These are phyloP conservation scores for Genyomyrus donnyi DNA, from an alignment of 2,113 vertebrate genomes.

Conservation along the genomic window DNA sequence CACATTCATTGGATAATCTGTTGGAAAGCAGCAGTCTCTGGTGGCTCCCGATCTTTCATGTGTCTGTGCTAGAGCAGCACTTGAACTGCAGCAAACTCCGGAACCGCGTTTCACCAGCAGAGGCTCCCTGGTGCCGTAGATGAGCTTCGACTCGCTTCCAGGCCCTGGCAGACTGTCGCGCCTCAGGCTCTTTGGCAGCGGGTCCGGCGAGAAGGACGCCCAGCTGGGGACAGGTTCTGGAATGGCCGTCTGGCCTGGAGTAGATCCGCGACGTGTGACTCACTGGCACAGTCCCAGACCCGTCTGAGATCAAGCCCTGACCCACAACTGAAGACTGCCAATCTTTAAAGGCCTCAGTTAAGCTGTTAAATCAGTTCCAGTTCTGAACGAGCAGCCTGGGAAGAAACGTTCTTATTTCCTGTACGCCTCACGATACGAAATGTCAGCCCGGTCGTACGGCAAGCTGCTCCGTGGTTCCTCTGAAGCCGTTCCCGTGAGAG, in stretches of 20 bases:
- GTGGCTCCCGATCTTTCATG: not conserved
- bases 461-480: not conserved
- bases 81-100: not conserved
- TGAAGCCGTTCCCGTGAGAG: not conserved
- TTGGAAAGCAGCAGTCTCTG: not conserved
- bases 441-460: not conserved
- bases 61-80: not conserved
- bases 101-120: not conserved
- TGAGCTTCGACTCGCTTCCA: not conserved
- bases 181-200: not conserved
- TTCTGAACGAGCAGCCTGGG: not conserved
- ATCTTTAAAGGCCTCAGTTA: not conserved
- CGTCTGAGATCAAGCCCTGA: constrained; percentile 1
- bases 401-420: not conserved
- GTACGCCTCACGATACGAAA: not conserved
- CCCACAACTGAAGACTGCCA: not conserved
- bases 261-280: not conserved
- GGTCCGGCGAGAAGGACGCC: not conserved
- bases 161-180: not conserved
- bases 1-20: not conserved
- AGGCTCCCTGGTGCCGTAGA: not conserved
- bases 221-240: not conserved
- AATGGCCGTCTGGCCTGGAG: not conserved
- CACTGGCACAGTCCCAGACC: not conserved
- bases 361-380: constrained; percentile 3